Evolutionary conservation across 2,113 vertebrate species (phyloP), one percentile per base, ranked within the genome.

Genomic region (Machaerirhynchus nigripectus): DNA sequence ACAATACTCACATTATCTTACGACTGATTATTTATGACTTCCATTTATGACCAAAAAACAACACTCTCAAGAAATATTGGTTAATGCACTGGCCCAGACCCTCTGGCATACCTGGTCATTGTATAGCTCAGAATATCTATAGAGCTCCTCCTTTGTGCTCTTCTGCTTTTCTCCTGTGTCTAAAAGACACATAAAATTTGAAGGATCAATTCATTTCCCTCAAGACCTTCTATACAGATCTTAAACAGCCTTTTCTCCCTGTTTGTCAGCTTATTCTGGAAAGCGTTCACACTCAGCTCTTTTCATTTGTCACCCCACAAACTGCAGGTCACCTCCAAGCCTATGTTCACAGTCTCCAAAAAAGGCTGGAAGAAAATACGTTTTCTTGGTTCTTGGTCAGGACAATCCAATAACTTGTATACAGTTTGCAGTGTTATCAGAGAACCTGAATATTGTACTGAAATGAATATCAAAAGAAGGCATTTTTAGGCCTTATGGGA

Each of bases 321-420:
- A 52, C 19, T 65, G 13, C 3, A 9, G 53, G 35, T 47, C 57
- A 57, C 13, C 20, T 76, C 47, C 67, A 85, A 75, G 15, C 8
- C n/a, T n/a, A 42, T 0, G 0, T 26, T 59, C 21, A 63, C 1
- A 1, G 30, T 55, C 33, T 37, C 47, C n/a, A 82, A 59, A 52
- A 11, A 31, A 67, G 31, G 11, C 5, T 85, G 35, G 17, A 89
- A 76, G 44, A 91, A 53, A 82, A 59, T 23, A 35, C 20, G 9
- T 13, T 85, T 37, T 42, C 7, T 3, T 21, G 11, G 11, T 27
- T 65, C 42, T 67, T 68, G 13, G 13, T 61, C 42, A 71, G 33
- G 24, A 53, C 12, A 78, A 65, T 50, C 21, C 46, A 60, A 35
- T 7, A 42, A 35, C 17, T 44, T 53, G 6, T 17, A 30, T 55